Conservation (phyloP, 2,797 vertebrate species). For the Onychomys leucogaster region DNA sequence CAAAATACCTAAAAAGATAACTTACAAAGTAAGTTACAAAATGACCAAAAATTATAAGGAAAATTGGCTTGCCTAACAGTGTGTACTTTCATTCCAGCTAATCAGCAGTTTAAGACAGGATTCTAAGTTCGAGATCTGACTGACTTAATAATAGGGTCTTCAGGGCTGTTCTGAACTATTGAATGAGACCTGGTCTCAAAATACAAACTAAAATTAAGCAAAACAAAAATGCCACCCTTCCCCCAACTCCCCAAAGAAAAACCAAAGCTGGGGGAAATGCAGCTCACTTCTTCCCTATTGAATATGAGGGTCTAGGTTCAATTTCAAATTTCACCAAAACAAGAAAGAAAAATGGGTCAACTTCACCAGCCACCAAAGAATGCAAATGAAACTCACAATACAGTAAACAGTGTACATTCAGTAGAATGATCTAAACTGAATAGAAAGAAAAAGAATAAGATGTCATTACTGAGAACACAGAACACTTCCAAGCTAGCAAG, state of each 20-base stretch:
- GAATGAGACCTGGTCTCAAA: background rate
- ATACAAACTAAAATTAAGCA: background rate
- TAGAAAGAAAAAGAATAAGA: background rate
- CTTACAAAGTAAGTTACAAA: background rate
- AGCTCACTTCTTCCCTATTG: background rate
- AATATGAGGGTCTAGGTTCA: background rate
- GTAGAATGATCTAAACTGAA: background rate
- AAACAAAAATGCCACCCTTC: background rate
- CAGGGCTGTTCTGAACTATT: background rate
- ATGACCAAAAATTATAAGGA: background rate
- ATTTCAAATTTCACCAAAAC: background rate
- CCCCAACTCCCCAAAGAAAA: background rate
- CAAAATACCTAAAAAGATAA: background rate
- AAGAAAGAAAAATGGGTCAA: background rate
- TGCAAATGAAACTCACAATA: background rate
- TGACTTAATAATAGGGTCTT: background rate
- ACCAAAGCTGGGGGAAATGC: background rate
- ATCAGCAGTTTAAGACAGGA: background rate
- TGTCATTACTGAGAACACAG: background rate
- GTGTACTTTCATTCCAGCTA: background rate
- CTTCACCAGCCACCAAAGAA: background rate
- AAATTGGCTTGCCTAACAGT: background rate
- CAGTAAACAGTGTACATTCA: background rate
- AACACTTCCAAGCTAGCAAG: slow-evolving; percentile 11
- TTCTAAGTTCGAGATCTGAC: background rate